Percentiles rank a stretch among this genome's conserved stretches.
Conservation (phyloP, 2,888 invertebrate species). For the Oscheius sp. region DNA sequence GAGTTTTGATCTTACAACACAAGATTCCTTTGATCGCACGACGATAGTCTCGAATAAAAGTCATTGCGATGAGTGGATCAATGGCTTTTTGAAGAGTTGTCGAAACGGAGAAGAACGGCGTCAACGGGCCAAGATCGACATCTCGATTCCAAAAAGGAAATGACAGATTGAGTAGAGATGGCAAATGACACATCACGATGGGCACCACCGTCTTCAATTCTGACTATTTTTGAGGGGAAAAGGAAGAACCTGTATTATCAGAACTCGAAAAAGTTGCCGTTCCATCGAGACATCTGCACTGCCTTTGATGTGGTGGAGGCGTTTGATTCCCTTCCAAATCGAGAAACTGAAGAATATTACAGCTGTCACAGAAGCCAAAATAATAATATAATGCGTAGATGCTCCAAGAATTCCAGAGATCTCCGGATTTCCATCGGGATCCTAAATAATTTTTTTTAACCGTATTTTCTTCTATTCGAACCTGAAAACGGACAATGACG, state of each 20-base stretch:
- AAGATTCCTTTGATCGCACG: not conserved
- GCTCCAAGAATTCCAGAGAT: conserved; percentile 3
- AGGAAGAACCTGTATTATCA: not conserved
- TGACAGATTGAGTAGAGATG: conserved; percentile 8
- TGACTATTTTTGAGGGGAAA: not conserved
- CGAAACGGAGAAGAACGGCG: conserved; percentile 7
- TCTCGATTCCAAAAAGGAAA: conserved; percentile 1
- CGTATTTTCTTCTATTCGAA: not conserved
- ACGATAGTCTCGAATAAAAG: conserved; percentile 12
- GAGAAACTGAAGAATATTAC: not conserved
- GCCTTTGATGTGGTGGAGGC: not conserved
- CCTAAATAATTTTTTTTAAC: not conserved
- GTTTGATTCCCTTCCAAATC: conserved; percentile 1
- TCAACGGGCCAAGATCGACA: not conserved
- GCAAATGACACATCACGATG: conserved; percentile 3
- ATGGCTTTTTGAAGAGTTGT: conserved; percentile 15
- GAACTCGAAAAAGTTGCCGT: not conserved
- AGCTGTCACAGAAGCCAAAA: not conserved
- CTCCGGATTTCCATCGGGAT: not conserved
- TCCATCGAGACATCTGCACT: not conserved
- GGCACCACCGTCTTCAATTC: not conserved
- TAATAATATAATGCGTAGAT: not conserved
- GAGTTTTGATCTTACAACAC: not conserved
- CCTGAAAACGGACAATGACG: conserved; percentile 2
- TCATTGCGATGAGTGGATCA: conserved; percentile 4